A percentile compares a stretch with the other conserved stretches of the same genome.
These are phyloP conservation scores for Helleia helle DNA, from an alignment of 2,888 invertebrate species.

Conservation along the genomic window DNA sequence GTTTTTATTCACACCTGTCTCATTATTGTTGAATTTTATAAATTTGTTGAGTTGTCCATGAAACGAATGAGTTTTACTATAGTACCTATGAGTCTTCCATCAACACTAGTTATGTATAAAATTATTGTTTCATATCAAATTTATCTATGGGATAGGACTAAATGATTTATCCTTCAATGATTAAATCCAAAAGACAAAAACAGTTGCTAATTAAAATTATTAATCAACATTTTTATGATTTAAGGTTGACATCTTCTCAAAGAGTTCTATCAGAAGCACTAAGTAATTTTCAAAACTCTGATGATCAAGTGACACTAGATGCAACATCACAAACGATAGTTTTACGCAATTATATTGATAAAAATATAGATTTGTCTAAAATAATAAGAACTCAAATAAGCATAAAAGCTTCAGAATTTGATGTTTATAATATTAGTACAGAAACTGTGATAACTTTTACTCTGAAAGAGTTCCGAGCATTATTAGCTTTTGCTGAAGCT, in stretches of 20 bases:
- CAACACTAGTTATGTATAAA: too few relatives aligned
- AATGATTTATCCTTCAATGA: too few relatives aligned
- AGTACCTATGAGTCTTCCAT: too few relatives aligned
- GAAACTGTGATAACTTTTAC: conserved; percentile 88
- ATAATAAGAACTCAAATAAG: conserved; percentile 85
- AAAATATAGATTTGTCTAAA: conserved; percentile 75
- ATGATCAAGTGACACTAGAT: conserved; percentile 88
- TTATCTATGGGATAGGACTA: too few relatives aligned
- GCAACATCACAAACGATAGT: conserved; percentile 76
- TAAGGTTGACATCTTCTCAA: conserved; percentile 74
- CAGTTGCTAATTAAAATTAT: too few relatives aligned
- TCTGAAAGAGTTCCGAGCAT: conserved; percentile 86
- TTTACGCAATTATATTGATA: conserved; percentile 86
- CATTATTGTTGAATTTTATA: too few relatives aligned
- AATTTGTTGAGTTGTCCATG: too few relatives aligned
- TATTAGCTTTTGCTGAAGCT: conserved; percentile 85
- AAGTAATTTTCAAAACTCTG: conserved; percentile 84
- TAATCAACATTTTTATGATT: conserved; percentile 10
- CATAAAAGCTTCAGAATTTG: conserved; percentile 83
- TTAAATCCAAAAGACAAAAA: too few relatives aligned
- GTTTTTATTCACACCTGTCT: too few relatives aligned
- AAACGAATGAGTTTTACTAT: too few relatives aligned
- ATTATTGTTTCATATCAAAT: too few relatives aligned
- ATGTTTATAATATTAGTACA: conserved; percentile 75
- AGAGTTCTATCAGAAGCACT: conserved; percentile 82